Conservation (phyloP, 2,888 invertebrate species). For the Mesoligia furuncula region DNA sequence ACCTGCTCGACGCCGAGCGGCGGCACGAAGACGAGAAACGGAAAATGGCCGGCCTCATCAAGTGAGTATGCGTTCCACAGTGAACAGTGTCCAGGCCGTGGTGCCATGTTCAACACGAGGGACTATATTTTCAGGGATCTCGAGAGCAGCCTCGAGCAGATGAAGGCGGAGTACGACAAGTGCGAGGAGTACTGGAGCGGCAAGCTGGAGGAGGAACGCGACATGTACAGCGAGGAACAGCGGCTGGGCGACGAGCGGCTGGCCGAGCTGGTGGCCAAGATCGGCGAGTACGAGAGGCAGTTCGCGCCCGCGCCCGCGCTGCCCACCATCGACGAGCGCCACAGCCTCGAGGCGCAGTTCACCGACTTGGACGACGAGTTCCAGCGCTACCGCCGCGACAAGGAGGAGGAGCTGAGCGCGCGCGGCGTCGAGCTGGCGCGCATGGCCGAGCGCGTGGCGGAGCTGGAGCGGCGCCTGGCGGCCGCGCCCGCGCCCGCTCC, state of each 20-base stretch:
- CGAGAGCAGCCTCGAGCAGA: conserved; percentile 93
- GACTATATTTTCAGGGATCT: conserved; percentile 90
- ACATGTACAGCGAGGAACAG: conserved; percentile 94
- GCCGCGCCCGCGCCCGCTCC: conserved; percentile 40
- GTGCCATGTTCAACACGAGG: not conserved
- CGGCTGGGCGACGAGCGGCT: conserved; percentile 94
- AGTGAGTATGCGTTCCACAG: conserved; percentile 69
- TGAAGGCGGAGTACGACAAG: conserved; percentile 94
- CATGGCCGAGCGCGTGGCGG: conserved; percentile 47
- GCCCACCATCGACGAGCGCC: conserved; percentile 94
- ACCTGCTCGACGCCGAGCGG: conserved; percentile 30
- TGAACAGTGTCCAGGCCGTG: not conserved
- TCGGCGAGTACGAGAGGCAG: conserved; percentile 95
- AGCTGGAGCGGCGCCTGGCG: conserved; percentile 77
- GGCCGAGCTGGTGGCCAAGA: conserved; percentile 93
- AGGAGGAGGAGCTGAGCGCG: conserved; percentile 78
- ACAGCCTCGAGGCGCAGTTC: conserved; percentile 89
- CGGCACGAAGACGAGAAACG: conserved; percentile 77
- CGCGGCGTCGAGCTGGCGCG: conserved; percentile 55
- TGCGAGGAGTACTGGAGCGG: conserved; percentile 96
- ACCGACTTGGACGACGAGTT: conserved; percentile 69
- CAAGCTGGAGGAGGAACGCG: conserved; percentile 95
- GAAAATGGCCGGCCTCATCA: conserved; percentile 75
- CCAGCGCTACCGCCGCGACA: conserved; percentile 59
- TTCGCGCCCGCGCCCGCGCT: conserved; percentile 87